phyloP scores from a whole-genome alignment of 2,113 vertebrate genomes.

The Hirundichthys speculiger region DNA sequence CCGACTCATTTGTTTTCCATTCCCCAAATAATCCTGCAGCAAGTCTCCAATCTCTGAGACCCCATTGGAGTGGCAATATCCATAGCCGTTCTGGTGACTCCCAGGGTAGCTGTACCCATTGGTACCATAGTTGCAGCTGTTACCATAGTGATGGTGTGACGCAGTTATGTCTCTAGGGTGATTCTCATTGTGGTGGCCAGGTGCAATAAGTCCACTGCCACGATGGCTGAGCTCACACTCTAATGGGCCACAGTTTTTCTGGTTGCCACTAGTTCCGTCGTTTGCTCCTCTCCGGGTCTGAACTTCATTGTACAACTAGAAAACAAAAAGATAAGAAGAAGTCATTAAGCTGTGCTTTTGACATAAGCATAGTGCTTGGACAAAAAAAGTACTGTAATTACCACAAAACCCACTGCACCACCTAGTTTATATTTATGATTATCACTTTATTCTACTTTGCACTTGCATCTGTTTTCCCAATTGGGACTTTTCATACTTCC shows the following conservation, averaged over 20 bases:
- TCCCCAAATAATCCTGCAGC: conserved; percentile 76
- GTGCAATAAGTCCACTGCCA: conserved; percentile 44
- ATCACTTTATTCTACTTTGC: conserved; percentile 18
- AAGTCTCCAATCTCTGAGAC: conserved; percentile 74
- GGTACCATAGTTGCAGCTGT: conserved; percentile 43
- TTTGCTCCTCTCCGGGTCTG: conserved; percentile 89
- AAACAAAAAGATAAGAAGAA: conserved; percentile 36
- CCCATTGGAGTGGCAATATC: conserved; percentile 51
- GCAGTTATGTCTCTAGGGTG: conserved; percentile 24
- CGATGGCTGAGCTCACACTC: conserved; percentile 71
- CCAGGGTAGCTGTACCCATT: conserved; percentile 48
- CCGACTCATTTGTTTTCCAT: conserved; percentile 56
- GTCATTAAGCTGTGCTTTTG: neutral
- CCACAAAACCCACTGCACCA: conserved; percentile 11
- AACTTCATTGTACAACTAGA: conserved; percentile 94
- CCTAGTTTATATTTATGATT: conserved; percentile 31
- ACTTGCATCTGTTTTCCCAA: conserved; percentile 20
- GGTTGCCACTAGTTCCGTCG: conserved; percentile 68
- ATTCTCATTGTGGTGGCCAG: conserved; percentile 54
- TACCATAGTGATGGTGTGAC: conserved; percentile 48
- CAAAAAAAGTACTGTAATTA: conserved; percentile 19
- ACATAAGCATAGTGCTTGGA: conserved; percentile 1
- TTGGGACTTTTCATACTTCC: conserved; percentile 34
- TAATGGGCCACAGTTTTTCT: conserved; percentile 65
- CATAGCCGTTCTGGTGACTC: conserved; percentile 55